Evolutionary conservation across 2,888 invertebrate species (phyloP).

Genomic region (Syrista parreyssii): DNA sequence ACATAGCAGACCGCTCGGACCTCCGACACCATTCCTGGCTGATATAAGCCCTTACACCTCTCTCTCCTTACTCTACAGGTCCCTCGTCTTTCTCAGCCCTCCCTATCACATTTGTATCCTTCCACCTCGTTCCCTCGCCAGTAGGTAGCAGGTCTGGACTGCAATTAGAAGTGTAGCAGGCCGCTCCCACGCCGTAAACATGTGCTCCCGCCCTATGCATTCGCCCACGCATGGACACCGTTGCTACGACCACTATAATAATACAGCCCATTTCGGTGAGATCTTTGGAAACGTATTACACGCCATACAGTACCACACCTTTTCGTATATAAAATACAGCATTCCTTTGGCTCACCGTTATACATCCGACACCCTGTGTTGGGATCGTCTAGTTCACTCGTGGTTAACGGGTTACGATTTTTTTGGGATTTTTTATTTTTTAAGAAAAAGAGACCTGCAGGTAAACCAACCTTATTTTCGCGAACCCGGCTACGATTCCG

Average conservation of each 20-base stretch:
- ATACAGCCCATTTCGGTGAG: background rate
- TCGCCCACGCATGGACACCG: constrained; percentile 27
- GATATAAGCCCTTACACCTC: background rate
- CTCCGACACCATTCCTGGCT: background rate
- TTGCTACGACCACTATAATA: background rate
- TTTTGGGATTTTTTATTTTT: too few species aligned
- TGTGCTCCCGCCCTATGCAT: constrained; percentile 26
- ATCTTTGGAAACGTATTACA: constrained; percentile 1
- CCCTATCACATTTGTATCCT: background rate
- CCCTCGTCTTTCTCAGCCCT: background rate
- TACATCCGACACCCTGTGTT: background rate
- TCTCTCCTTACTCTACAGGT: background rate
- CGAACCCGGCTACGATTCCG: background rate
- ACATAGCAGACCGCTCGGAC: background rate
- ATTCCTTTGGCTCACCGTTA: background rate
- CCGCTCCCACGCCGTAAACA: constrained; percentile 42
- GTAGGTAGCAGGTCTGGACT: constrained; percentile 32
- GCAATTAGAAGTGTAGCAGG: constrained; percentile 48
- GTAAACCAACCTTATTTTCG: background rate
- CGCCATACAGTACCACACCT: background rate
- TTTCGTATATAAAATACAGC: constrained; percentile 2
- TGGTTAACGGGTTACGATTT: background rate
- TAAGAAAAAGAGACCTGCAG: background rate
- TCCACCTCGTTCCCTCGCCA: background rate
- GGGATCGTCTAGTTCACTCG: background rate